Base-by-base conservation (phyloP, 1,140 invertebrate genomes). In the Heliothis virescens region DNA sequence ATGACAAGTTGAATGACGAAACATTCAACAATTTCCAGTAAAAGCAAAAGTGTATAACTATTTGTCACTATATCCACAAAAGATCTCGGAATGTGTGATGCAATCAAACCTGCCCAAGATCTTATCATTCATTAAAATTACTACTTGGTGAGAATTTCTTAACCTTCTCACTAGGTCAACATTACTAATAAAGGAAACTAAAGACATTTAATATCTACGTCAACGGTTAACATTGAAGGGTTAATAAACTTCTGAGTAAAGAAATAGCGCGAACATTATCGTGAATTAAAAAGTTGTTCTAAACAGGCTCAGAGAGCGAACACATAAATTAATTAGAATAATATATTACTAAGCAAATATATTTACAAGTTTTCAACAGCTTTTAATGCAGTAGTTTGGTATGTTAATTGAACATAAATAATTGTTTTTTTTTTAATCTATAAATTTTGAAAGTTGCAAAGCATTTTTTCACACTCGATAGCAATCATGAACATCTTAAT, bases 201-300 rank as follows among this genome's bases (percentile, higher is more conserved):
- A n/a, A 41, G 29, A 34, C n/a, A 63, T 9, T 63, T 63, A 41
- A 63, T 41, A 41, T 41, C 34, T 41, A 47, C 2, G 29, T 34
- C 62, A 63, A 63, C 9, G 62, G 11, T 47, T 29, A 63, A 63
- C 29, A 63, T 63, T 21, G 47, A 52, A 69, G 48, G 65, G 65
- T 69, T 21, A 69, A 26, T 52, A 52, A 69, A 69, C 65, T 52
- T 7, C 26, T 29, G 5, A 41, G 34, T 41, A 41, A 9, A 21
- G 21, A 50, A 2, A 47, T 41, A 2, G 10, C 1, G 65, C 16
- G 26, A 52, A 52, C 16, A 52, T 52, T 69, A 52, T 52, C 9
- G 5, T 52, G 18, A 21, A 52, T 69, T 69, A 26, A 69, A 69
- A 52, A 52, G 65, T 69, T 13, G 48, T 69, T 69, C 47, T 16